Base-by-base conservation (phyloP, 64 coral and sea anemone species). In the Stichodactyla mertensii region DNA sequence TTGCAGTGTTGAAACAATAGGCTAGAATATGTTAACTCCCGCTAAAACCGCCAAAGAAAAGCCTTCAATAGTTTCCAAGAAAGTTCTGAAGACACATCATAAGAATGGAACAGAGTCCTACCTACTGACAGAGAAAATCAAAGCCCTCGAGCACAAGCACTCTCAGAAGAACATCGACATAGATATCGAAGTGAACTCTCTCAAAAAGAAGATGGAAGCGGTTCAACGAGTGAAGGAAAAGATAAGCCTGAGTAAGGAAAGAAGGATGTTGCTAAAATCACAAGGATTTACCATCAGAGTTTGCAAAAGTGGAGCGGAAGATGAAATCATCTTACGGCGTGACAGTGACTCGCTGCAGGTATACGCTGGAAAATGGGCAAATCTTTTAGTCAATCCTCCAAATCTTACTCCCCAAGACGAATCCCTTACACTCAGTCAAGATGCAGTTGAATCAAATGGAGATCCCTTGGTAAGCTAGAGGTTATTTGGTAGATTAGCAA, bases 71-170 rank as follows among this genome's bases (percentile, higher is more conserved):
- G 87, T 52, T 22, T 89, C 87, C 26, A 52, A 83, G 16, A 89
- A 64, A 13, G 59, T 89, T 55, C 56, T 93, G 0, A 87, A 54
- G 52, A 90, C 88, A 15, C 92, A 87, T n/a, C 88, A 87, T 64
- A 71, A 88, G 24, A 93, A 93, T 18, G 82, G 86, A 26, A 90
- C 64, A 16, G 84, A 93, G 24, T 86, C 88, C n/a, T 93, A 83
- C 52, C 88, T 86, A 51, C 85, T 93, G 12, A 70, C 86, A 60
- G 84, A 93, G 81, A 74, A 86, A 61, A 78, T 93, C 52, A 93
- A 90, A 55, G 26, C 87, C 11, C 55, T 93, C 55, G 92, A 93
- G 23, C n/a, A 53, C 22, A 89, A 77, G 64, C 87, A 90, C 55
- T 52, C 14, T 60, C 92, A 90, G 18, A 89, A 84, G n/a, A 55